Evolutionary conservation across 1,140 invertebrate genomes (phyloP), one percentile per base, ranked within the genome.

Genomic region (Dinoponera quadriceps): DNA sequence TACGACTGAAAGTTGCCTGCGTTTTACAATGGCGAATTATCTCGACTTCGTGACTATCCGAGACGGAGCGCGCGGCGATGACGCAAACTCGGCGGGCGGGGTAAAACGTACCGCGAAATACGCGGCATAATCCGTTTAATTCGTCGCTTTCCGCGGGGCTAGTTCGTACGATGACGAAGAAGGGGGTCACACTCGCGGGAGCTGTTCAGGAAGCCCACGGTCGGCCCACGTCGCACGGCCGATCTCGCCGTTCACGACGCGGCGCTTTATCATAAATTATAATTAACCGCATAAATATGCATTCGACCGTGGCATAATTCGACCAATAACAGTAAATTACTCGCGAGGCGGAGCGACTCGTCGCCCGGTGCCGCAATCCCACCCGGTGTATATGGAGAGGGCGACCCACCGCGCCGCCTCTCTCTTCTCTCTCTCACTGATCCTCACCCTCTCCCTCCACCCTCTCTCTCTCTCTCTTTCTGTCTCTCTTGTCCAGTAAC

Each of bases 321-420:
- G 93, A 92, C 93, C 93, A 94, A 94, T 94, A 94, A 94, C 93
- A 93, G 93, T 94, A 94, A 94, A 94, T 94, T 93, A 94, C 91
- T 92, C 92, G 93, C 89, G 91, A 91, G 89, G 91, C 88, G 89
- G 89, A 92, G 87, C 89, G 90, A 88, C 87, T 88, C 87, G 87
- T 89, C 88, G 85, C 75, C 73, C 84, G 86, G 72, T 87, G 71
- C 80, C 80, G 44, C 73, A 60, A 80, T 68, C 87, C 87, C 84
- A 68, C 77, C 63, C 68, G 69, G 20, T 51, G 83, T 59, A 80
- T 69, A 80, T 69, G 38, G 65, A 86, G 55, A 85, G 85, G 55
- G 84, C 68, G 54, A 73, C 63, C 85, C 51, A 83, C 82, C 72
- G 51, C 18, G 18, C 55, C n/a, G 71, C 55, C 66, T 66, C 71